Conservation (phyloP, 2,797 vertebrate genomes). For the Lacerta agilis region DNA sequence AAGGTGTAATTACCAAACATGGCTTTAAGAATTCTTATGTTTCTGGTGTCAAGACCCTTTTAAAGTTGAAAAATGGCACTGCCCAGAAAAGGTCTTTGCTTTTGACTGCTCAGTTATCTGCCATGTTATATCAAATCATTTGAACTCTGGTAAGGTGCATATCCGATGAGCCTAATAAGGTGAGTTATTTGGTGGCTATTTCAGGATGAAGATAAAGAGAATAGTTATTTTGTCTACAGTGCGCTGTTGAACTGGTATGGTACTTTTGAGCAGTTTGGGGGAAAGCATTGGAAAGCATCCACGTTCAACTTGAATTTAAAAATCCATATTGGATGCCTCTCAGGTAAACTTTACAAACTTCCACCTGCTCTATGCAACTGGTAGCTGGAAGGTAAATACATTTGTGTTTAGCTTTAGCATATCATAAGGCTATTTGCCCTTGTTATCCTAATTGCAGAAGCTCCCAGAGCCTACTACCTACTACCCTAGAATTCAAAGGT, state of each 20-base stretch:
- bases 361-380: neutral
- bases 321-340: neutral
- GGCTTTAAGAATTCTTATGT: neutral
- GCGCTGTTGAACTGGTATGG: neutral
- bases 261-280: neutral
- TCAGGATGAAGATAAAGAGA: neutral
- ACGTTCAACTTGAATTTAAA: neutral
- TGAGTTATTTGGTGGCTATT: neutral
- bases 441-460: neutral
- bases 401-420: neutral
- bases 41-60: neutral
- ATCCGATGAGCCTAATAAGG: neutral
- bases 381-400: neutral
- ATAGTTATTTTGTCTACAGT: neutral
- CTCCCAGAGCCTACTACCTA: neutral
- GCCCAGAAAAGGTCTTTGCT: neutral
- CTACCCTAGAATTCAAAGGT: neutral
- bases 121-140: neutral
- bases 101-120: neutral
- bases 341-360: neutral
- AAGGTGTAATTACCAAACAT: neutral
- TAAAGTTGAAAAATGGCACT: neutral
- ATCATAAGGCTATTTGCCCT: neutral
- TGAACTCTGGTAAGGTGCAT: neutral
- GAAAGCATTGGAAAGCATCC: neutral